phyloP scores from a whole-genome alignment of 2,797 vertebrate species.

The Ibycter americanus region DNA sequence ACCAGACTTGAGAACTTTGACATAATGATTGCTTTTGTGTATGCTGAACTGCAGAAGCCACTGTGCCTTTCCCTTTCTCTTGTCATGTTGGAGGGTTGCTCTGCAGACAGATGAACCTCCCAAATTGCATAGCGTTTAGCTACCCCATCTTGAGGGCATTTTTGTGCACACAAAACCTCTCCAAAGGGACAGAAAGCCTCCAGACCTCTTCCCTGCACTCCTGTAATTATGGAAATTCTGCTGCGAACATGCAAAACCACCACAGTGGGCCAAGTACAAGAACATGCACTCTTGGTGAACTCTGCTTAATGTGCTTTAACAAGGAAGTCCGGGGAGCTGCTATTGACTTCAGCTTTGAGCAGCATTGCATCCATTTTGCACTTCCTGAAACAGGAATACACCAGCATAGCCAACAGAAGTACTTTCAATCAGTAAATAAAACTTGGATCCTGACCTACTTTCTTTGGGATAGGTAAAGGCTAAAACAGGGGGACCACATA shows the following conservation, averaged over 20 bases:
- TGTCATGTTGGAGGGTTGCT: background rate
- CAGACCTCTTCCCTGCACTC: background rate
- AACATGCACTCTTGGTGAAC: background rate
- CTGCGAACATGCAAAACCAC: background rate
- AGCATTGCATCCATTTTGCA: background rate
- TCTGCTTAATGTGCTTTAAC: background rate
- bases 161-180: background rate
- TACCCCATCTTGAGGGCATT: background rate
- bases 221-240: background rate
- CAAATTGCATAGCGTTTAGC: background rate
- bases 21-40: background rate
- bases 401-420: background rate
- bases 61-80: background rate
- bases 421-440: background rate
- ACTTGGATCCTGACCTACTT: background rate
- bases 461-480: background rate
- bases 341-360: background rate
- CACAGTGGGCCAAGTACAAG: background rate
- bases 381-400: background rate
- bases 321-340: background rate
- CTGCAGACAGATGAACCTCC: background rate
- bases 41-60: background rate
- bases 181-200: background rate
- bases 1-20: background rate
- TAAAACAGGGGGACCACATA: background rate